Evolutionary conservation across 1,140 invertebrate genomes (phyloP).

Genomic region (Harpegnathos saltator): DNA sequence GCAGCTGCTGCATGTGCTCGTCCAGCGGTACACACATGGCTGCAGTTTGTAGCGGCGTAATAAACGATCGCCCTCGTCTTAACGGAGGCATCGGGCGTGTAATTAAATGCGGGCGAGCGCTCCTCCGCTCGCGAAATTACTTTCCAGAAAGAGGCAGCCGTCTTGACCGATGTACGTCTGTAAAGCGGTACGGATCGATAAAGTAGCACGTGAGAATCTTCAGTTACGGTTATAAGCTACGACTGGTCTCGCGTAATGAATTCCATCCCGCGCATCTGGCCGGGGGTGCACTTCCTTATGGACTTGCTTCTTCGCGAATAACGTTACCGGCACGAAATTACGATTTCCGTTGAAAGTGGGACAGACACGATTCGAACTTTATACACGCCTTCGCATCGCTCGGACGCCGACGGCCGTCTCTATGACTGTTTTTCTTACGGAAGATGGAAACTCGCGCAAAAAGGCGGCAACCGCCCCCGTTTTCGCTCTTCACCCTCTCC

Average conservation of each 20-base stretch:
- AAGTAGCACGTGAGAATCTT: constrained; percentile 47
- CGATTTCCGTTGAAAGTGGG: constrained; percentile 30
- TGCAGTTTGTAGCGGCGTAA: constrained; percentile 29
- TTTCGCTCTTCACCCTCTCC: neutral
- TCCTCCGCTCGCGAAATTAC: constrained; percentile 35
- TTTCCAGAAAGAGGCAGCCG: constrained; percentile 38
- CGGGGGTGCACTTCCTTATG: constrained; percentile 18
- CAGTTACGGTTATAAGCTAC: constrained; percentile 49
- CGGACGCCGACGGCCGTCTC: neutral
- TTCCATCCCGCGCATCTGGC: constrained; percentile 55
- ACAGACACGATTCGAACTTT: constrained; percentile 57
- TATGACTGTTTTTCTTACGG: neutral
- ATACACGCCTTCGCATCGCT: constrained; percentile 3
- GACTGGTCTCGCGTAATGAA: constrained; percentile 46
- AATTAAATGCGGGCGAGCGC: constrained; percentile 47
- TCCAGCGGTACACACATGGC: neutral
- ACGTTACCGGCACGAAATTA: constrained; percentile 48
- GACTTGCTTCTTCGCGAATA: constrained; percentile 29
- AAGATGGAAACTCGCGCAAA: neutral
- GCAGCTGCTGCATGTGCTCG: neutral
- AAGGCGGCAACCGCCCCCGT: neutral
- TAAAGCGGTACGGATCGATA: constrained; percentile 52
- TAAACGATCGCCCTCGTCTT: constrained; percentile 45
- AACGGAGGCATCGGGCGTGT: constrained; percentile 44
- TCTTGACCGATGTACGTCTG: constrained; percentile 58